Base-by-base conservation (phyloP, 2,113 vertebrate genomes). In the Phrynocephalus versicolor region DNA sequence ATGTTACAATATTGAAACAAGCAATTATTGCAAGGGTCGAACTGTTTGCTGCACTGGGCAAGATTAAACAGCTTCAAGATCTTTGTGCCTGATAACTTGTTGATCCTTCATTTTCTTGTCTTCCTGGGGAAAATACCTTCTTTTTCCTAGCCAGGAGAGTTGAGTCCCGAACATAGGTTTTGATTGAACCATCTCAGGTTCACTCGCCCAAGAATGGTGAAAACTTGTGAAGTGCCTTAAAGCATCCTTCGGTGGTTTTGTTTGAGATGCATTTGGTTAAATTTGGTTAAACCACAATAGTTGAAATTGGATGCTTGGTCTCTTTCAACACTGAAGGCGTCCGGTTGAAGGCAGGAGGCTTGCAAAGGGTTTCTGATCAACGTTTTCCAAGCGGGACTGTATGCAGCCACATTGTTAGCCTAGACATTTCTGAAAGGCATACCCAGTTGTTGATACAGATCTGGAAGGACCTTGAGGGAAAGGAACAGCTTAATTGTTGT, bases 21-120 rank as follows among this genome's bases (percentile, higher is more conserved):
- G 27, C 30, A 7, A 16, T n/a, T 21, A 7, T 3, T 83, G n/a
- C n/a, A 89, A 92, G 84, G 21, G 27, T 0, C 41, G 83, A 83
- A 45, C 83, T 86, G 67, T n/a, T 81, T 25, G 79, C 64, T 12
- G 83, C 55, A 18, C 27, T 60, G 76, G 73, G 88, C 88, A 81
- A 80, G 83, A 65, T 23, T 9, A 79, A 41, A 39, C 71, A 8
- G 69, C 86, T 85, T 35, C 78, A 69, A 76, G 88, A 71, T 35
- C 73, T 78, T 14, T 0, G 0, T 35, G 73, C 39, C 5, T 79
- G 65, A 72, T n/a, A n/a, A 83, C 58, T 79, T 25, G 2, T 57
- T 85, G 90, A 77, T 84, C 30, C 15, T 58, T 70, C 51, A n/a
- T 79, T 70, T 39, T 37, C 27, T 74, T 82, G 37, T 35, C 79